Base-by-base conservation (phyloP, 2,113 vertebrate genomes). In the Psephotus haematonotus region DNA sequence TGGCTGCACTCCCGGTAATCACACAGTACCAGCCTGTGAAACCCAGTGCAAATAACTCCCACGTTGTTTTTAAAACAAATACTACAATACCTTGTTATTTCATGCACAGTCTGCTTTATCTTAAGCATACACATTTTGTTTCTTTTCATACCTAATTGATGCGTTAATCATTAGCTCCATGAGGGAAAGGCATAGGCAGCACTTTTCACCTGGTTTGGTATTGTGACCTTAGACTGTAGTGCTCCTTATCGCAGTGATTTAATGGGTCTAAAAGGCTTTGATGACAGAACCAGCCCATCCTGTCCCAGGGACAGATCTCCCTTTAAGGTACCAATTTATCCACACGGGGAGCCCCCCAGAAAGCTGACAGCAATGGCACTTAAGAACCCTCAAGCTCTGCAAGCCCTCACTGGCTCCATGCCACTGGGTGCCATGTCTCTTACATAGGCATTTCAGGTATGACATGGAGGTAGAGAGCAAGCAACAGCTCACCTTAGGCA, bases 91-190 rank as follows among this genome's bases (percentile, higher is more conserved):
- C 65, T 94, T 92, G 82, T 93, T 90, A 86, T 62, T 94, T 82
- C 94, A 93, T 12, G 59, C 53, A 95, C 75, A 77, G 70, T 5
- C 18, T 59, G 14, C 93, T 93, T 97, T 98, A 98, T 98, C 98
- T 98, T 97, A 72, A 79, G 88, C 85, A 97, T 44, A 97, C 95
- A 88, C 70, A 86, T 95, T 96, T 88, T 85, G 95, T 88, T 97
- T 96, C 95, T 95, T 85, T 92, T 92, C 11, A 50, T 17, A 92
- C 92, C 77, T 82, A 90, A 93, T 94, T 97, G 81, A 85, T 62
- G 5, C 0, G 95, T 98, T 98, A 98, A 94, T 97, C 86, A 98
- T 98, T 98, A 98, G 97, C 96, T 92, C 88, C 33, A 50, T 0
- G 63, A 72, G 27, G 76, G 77, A 76, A 91, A 94, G 78, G 67